Conservation (phyloP, 2,888 invertebrate species). For the Liposcelis brunnea region DNA sequence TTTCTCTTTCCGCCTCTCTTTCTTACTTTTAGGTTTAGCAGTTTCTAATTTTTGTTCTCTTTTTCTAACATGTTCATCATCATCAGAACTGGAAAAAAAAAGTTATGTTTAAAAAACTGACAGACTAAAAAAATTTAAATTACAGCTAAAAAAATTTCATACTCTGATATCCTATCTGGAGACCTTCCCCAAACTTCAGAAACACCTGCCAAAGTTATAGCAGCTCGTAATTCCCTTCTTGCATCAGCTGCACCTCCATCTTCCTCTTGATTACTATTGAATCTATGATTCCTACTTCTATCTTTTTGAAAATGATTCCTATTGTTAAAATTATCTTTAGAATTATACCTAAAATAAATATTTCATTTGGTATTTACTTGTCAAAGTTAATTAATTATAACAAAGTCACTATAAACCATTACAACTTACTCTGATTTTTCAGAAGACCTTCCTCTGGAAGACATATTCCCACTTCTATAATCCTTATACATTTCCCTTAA, state of each 20-base stretch:
- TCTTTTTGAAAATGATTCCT: too few relatives aligned
- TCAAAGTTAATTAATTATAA: too few relatives aligned
- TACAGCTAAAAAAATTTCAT: conserved; percentile 23
- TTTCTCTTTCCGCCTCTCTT: conserved; percentile 17
- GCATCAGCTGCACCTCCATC: conserved; percentile 29
- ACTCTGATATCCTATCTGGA: conserved; percentile 42
- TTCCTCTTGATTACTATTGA: background rate
- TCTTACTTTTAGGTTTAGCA: conserved; percentile 30
- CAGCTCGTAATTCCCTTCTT: conserved; percentile 52
- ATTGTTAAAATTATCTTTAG: too few relatives aligned
- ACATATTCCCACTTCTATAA: too few relatives aligned
- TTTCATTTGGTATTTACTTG: too few relatives aligned
- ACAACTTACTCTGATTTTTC: too few relatives aligned
- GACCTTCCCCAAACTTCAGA: conserved; percentile 58
- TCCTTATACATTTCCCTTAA: too few relatives aligned
- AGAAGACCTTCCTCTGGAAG: too few relatives aligned
- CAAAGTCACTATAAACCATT: too few relatives aligned
- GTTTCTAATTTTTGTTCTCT: conserved; percentile 30
- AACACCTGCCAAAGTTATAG: conserved; percentile 51
- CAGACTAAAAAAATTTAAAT: conserved; percentile 11
- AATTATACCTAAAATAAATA: too few relatives aligned
- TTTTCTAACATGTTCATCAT: conserved; percentile 21
- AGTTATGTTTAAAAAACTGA: too few relatives aligned
- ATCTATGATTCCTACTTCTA: background rate
- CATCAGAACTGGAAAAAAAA: conserved; percentile 23